These are phyloP conservation scores for Salvator merianae DNA, from an alignment of 2,113 vertebrate genomes.

Conservation along the genomic window DNA sequence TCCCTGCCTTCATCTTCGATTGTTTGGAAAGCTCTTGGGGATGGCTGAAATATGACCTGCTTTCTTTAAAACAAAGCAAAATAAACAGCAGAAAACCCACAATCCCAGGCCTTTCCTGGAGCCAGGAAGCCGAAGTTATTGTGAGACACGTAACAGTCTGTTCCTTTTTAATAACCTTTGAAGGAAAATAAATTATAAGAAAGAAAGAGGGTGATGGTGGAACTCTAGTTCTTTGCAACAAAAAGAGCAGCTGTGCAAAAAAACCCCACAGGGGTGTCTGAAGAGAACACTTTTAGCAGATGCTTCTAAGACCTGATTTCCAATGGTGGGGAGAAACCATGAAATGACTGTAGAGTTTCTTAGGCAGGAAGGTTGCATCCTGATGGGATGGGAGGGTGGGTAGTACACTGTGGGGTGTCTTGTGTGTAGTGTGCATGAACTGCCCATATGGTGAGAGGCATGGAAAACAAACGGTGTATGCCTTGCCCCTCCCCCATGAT, in stretches of 20 bases:
- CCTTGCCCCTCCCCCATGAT: too few species aligned
- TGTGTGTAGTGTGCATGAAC: too few species aligned
- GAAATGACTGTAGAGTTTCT: too few species aligned
- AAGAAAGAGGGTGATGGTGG: background rate
- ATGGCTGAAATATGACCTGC: background rate
- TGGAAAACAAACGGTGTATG: too few species aligned
- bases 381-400: too few species aligned
- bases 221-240: background rate
- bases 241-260: background rate
- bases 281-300: background rate
- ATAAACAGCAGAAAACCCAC: slow-evolving; percentile 4
- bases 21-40: background rate
- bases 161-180: slow-evolving; percentile 18
- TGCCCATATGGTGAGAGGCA: too few species aligned
- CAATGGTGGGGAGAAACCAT: background rate
- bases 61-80: slow-evolving; percentile 12
- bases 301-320: background rate
- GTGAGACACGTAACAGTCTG: background rate
- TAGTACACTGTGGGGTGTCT: too few species aligned
- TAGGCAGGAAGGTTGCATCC: too few species aligned
- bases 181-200: fast-evolving
- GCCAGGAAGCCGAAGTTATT: background rate
- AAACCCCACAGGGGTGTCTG: background rate
- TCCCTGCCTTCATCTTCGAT: background rate
- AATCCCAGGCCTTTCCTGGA: background rate